phyloP scores from a whole-genome alignment of 2,797 vertebrate genomes.

The Molossus alvarezi region DNA sequence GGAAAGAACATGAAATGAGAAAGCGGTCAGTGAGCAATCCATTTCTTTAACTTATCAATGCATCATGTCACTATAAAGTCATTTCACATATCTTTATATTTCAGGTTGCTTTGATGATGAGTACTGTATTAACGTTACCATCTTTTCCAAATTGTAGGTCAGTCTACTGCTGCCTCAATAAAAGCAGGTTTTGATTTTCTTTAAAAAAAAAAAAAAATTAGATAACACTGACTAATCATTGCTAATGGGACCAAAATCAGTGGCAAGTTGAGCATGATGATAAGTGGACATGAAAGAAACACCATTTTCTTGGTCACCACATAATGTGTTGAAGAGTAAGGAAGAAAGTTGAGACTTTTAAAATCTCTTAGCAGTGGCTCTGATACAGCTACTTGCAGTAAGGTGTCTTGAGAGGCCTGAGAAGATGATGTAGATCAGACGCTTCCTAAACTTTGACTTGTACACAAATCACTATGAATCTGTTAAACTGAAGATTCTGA shows the following conservation, averaged over 20 bases:
- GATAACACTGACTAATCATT: not conserved
- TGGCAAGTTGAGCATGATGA: not conserved
- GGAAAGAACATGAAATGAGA: conserved; percentile 95
- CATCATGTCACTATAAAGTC: conserved; percentile 87
- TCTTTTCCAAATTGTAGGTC: conserved; percentile 66
- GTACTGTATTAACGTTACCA: conserved; percentile 68
- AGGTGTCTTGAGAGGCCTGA: not conserved
- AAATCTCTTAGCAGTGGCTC: not conserved
- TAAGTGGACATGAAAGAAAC: conserved; percentile 23
- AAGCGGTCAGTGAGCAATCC: not conserved
- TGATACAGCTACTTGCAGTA: not conserved
- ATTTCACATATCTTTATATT: conserved; percentile 58
- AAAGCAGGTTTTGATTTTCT: conserved; percentile 84
- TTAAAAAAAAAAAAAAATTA: conserved; percentile 29
- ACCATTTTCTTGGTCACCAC: not conserved
- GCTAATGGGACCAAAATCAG: not conserved
- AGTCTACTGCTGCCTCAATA: conserved; percentile 85
- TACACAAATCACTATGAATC: not conserved
- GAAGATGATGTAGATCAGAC: not conserved
- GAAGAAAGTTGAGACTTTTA: not conserved
- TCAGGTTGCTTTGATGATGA: conserved; percentile 74
- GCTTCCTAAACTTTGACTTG: conserved; percentile 17
- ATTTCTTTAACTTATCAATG: conserved; percentile 90
- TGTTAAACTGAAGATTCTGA: conserved; percentile 26
- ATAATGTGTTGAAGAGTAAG: not conserved